Base-by-base conservation (phyloP, 1,140 invertebrate genomes). In the Panonychus citri region DNA sequence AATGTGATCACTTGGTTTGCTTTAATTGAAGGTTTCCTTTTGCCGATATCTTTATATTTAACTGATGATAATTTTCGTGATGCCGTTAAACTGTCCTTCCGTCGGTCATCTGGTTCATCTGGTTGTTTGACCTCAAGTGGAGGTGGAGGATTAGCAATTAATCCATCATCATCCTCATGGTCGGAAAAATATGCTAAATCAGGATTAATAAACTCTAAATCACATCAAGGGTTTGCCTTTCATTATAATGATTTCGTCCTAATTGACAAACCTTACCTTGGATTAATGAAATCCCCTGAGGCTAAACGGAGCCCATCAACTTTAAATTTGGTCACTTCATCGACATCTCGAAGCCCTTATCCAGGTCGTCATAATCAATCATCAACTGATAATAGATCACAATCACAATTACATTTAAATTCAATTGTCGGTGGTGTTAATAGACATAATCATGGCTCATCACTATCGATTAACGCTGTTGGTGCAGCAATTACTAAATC, bases 1-100 rank as follows among this genome's bases (percentile, higher is more conserved):
- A 58, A 61, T 53, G 48, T 53, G 12, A 26, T 61, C 3, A 53
- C 57, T 1, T 61, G 60, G 60, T 53, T 61, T 5, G 26, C 42
- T n/a, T 21, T 61, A 17, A 49, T 55, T 4, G 54, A 61, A 46
- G 60, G 60, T 3, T 42, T 58, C 0, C 34, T 61, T 30, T 43
- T 61, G 2, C 60, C 60, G 2, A 39, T 55, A 3, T 49, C 52
- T 13, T 27, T 61, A 5, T 55, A 58, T 21, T 26, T 61, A 1
- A 55, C 60, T 1, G 60, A 61, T 26, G 37, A 54, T 37, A 56
- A 42, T 19, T 58, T 58, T 30, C 53, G 60, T 21, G 57, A 56
- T 34, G 54, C 60, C 17, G 57, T 61, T 12, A 37, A 43, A 27
- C n/a, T 37, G 13, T 25, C 30, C 21, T 57, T 57, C 19, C 27